Evolutionary conservation across 2,888 invertebrate genomes (phyloP).

Genomic region (Lepidocyrtoides sp.): DNA sequence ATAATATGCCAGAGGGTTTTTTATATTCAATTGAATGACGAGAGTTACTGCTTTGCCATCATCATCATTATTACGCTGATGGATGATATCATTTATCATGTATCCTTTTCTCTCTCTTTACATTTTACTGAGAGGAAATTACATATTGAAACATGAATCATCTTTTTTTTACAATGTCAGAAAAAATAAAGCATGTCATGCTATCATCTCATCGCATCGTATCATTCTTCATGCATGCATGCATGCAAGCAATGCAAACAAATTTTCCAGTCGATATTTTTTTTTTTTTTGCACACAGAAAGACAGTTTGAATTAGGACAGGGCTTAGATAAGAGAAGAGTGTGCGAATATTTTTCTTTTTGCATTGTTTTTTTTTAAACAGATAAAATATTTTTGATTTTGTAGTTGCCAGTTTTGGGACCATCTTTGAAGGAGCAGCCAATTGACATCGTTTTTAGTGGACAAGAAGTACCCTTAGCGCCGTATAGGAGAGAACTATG

Average conservation of each 20-base stretch:
- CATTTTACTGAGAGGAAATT: neutral
- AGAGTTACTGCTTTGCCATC: no score
- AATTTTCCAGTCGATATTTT: neutral
- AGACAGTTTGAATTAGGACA: constrained; percentile 1
- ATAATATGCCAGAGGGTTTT: neutral
- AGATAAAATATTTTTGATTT: no score
- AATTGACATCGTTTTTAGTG: constrained; percentile 63
- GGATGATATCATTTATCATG: neutral
- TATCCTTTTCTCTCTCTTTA: neutral
- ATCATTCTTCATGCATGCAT: neutral
- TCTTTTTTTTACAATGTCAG: neutral
- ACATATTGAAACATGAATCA: constrained; percentile 22
- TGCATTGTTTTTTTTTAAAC: neutral
- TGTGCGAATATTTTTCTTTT: neutral
- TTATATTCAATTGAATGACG: neutral
- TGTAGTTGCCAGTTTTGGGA: constrained; percentile 74
- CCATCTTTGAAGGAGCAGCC: constrained; percentile 75
- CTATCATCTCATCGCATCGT: neutral
- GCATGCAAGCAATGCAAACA: neutral
- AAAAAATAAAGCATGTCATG: neutral
- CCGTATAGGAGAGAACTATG: constrained; percentile 63
- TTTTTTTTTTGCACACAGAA: neutral
- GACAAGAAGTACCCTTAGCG: constrained; percentile 48
- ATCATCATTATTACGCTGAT: no score
- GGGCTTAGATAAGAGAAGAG: neutral